These are phyloP conservation scores for Oncorhynchus masou DNA, from an alignment of 2,113 vertebrate species.

Conservation along the genomic window DNA sequence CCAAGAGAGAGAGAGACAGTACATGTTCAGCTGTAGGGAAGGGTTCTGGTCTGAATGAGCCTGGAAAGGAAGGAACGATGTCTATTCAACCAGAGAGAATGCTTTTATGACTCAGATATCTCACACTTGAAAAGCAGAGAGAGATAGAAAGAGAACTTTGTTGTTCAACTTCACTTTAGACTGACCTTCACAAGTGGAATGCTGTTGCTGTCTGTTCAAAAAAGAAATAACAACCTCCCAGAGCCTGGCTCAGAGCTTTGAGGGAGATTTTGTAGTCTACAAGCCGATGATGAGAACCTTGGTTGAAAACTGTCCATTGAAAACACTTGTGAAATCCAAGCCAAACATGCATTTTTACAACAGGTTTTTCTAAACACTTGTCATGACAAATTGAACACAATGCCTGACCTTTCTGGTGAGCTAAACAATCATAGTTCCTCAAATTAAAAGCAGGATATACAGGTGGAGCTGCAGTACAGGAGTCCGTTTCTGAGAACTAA, in stretches of 20 bases:
- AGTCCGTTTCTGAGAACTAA: neutral
- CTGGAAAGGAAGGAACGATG: neutral
- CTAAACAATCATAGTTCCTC: neutral
- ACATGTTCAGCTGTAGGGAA: neutral
- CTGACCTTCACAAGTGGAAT: neutral
- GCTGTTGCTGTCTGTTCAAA: neutral
- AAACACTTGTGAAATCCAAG: no score
- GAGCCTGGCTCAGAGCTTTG: neutral
- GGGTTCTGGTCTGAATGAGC: neutral
- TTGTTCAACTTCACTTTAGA: neutral
- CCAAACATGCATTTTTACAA: no score
- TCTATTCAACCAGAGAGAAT: no score
- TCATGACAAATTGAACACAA: no score
- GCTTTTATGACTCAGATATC: neutral
- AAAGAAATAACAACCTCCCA: neutral
- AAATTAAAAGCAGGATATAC: neutral
- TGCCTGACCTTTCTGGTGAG: neutral
- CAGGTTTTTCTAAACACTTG: neutral
- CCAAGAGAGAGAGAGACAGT: neutral
- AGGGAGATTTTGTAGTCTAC: neutral
- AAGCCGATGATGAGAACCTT: neutral
- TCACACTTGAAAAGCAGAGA: conserved; percentile 1
- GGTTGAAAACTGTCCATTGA: neutral
- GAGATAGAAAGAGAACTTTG: conserved; percentile 15
- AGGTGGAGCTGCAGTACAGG: neutral